phyloP scores from a whole-genome alignment of 2,113 vertebrate genomes.

The Dascyllus trimaculatus region DNA sequence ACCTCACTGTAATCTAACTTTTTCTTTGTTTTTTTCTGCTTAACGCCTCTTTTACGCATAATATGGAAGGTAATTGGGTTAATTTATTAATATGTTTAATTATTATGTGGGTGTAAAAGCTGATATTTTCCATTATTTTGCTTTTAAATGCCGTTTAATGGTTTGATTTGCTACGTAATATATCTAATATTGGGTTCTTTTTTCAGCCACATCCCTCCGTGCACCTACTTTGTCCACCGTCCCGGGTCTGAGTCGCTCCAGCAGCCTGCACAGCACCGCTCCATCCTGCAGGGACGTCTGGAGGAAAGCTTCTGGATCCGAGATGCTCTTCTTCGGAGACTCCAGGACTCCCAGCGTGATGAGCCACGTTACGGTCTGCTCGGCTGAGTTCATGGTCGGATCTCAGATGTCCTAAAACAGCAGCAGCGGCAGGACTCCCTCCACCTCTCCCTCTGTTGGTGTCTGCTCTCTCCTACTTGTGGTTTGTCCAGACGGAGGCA shows the following conservation, averaged over 20 bases:
- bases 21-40: no score
- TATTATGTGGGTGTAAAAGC: no score
- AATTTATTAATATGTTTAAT: no score
- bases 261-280: conserved; percentile 91
- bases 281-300: conserved; percentile 92
- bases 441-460: background rate
- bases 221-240: conserved; percentile 89
- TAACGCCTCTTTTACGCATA: no score
- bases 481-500: conserved; percentile 29
- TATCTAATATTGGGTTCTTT: background rate
- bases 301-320: conserved; percentile 93
- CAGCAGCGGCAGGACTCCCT: background rate
- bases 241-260: conserved; percentile 92
- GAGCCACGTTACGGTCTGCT: conserved; percentile 97
- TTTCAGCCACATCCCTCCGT: background rate
- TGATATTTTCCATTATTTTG: background rate
- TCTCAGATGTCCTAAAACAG: conserved; percentile 26
- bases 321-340: conserved; percentile 94
- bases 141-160: background rate
- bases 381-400: conserved; percentile 89
- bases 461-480: conserved; percentile 7
- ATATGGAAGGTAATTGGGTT: no score
- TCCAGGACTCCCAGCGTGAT: conserved; percentile 95
- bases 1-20: no score
- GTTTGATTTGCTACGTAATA: no score